Conservation (phyloP, 2,888 invertebrate genomes). For the Ophraella communa region DNA sequence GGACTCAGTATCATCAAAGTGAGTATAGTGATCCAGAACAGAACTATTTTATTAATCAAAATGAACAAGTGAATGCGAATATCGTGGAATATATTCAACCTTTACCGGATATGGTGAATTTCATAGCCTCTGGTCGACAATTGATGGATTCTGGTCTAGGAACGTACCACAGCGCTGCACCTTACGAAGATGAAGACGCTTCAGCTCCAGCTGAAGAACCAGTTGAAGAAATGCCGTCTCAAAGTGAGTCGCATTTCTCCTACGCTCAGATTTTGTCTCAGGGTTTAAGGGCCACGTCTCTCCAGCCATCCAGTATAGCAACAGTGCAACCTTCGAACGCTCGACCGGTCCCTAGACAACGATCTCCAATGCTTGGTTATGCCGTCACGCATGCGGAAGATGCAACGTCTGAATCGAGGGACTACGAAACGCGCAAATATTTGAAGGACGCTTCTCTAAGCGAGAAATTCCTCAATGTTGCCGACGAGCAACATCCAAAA, state of each 20-base stretch:
- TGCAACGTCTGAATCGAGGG: constrained; percentile 52
- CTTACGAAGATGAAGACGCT: background rate
- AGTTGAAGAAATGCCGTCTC: constrained; percentile 25
- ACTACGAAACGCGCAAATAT: constrained; percentile 47
- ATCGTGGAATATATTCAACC: constrained; percentile 61
- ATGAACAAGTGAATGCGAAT: constrained; percentile 45
- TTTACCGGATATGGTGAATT: constrained; percentile 62
- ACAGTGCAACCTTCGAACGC: constrained; percentile 45
- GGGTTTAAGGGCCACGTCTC: constrained; percentile 62
- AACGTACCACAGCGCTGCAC: constrained; percentile 54
- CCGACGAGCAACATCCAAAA: constrained; percentile 48
- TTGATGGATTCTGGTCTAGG: constrained; percentile 61
- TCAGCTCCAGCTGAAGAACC: constrained; percentile 10
- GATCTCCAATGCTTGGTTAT: constrained; percentile 51
- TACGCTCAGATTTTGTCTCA: constrained; percentile 76
- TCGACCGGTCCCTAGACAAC: constrained; percentile 49
- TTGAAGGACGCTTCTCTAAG: constrained; percentile 42
- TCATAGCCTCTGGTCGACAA: constrained; percentile 61
- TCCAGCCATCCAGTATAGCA: constrained; percentile 65
- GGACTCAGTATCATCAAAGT: constrained; percentile 47
- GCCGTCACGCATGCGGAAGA: constrained; percentile 51
- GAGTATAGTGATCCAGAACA: constrained; percentile 37
- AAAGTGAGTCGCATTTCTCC: constrained; percentile 61
- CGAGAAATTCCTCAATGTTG: constrained; percentile 47
- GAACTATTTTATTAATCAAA: constrained; percentile 37